Percentiles rank a stretch among this genome's conserved stretches.
Evolutionary conservation across 2,888 invertebrate species (phyloP).

Genomic region (Hesperia comma): DNA sequence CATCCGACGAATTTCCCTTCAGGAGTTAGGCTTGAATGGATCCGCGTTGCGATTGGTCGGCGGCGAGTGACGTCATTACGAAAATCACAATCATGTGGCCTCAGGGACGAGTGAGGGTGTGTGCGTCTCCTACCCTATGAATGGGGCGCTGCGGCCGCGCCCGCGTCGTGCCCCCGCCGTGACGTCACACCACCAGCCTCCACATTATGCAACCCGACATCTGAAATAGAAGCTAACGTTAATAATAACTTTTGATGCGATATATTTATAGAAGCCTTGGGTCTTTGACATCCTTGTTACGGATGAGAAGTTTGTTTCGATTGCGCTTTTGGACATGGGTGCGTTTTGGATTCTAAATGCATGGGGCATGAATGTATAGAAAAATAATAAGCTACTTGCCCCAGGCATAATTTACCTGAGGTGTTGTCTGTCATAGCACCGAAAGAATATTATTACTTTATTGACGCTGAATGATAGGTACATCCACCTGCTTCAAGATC

Average conservation of each 20-base stretch:
- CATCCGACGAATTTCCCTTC: constrained; percentile 82
- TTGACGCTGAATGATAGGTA: too few species aligned
- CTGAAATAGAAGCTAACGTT: constrained; percentile 60
- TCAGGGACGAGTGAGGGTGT: constrained; percentile 56
- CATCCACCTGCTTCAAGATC: too few species aligned
- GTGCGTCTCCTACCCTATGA: constrained; percentile 66
- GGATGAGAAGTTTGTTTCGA: neutral
- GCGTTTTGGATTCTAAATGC: neutral
- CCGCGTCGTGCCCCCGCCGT: constrained; percentile 70
- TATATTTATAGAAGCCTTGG: constrained; percentile 35
- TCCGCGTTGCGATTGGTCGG: constrained; percentile 85
- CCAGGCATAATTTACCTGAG: neutral
- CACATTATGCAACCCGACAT: constrained; percentile 69
- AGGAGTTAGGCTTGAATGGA: constrained; percentile 88
- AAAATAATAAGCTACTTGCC: neutral
- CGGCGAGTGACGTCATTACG: constrained; percentile 88
- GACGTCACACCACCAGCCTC: constrained; percentile 70
- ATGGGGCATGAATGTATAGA: neutral
- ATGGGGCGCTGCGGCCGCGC: constrained; percentile 70
- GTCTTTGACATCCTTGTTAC: constrained; percentile 20
- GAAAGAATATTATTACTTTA: too few species aligned
- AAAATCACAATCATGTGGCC: constrained; percentile 85
- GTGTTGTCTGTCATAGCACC: too few species aligned
- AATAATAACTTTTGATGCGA: constrained; percentile 59
- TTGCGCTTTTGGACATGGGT: neutral